Conservation (phyloP, 2,113 vertebrate species). For the Pachycephala philippinensis region DNA sequence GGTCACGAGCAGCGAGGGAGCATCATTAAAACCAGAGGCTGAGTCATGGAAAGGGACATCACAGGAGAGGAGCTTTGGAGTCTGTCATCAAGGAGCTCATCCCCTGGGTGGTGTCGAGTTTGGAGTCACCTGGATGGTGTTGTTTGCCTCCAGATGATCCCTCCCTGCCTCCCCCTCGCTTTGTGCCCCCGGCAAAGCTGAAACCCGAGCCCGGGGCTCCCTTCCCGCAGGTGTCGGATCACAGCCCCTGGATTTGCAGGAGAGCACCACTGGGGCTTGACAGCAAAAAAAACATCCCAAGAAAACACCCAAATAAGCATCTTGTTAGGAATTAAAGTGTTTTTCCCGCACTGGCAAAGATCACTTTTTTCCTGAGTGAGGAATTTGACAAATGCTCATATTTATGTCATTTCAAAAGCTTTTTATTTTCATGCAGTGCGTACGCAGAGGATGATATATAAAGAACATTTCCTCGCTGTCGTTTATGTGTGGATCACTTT, state of each 20-base stretch:
- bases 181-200: not conserved
- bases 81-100: not conserved
- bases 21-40: not conserved
- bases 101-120: not conserved
- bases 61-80: not conserved
- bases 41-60: not conserved
- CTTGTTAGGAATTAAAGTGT: not conserved
- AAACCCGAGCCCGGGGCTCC: not conserved
- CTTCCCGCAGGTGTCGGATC: accelerated
- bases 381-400: not conserved
- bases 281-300: not conserved
- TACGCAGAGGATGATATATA: not conserved
- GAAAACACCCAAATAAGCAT: accelerated
- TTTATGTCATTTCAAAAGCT: not conserved
- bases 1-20: not conserved
- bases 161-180: not conserved
- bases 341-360: not conserved
- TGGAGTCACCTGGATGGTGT: not conserved
- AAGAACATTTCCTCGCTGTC: not conserved
- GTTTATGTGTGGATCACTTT: not conserved
- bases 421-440: not conserved
- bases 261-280: not conserved
- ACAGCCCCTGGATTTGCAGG: accelerated
- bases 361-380: not conserved
- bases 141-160: not conserved